phyloP scores from a whole-genome alignment of 2,113 vertebrate genomes.

The Gnathonemus echidnorhynchus region DNA sequence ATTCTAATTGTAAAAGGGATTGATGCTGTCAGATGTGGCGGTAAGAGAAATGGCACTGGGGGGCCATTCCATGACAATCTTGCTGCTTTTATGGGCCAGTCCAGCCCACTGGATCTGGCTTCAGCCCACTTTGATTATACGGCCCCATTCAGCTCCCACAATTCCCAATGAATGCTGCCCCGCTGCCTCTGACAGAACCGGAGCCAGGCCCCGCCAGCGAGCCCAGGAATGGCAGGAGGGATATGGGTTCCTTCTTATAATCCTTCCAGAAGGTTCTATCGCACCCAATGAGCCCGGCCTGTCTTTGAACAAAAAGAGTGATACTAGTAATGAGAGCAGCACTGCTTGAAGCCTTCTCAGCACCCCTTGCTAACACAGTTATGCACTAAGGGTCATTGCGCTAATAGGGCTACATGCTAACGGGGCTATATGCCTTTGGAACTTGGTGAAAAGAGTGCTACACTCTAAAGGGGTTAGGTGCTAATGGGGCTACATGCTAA shows the following conservation, averaged over 20 bases:
- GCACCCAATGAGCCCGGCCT: neutral
- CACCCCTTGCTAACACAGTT: neutral
- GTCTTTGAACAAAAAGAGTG: neutral
- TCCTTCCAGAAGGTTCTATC: neutral
- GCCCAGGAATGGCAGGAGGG: neutral
- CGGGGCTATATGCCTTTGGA: neutral
- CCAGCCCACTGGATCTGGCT: neutral
- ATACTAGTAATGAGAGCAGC: neutral
- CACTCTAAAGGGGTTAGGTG: neutral
- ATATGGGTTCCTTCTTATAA: neutral
- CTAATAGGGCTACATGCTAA: neutral
- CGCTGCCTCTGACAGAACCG: neutral
- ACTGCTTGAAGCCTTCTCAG: neutral
- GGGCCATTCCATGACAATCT: neutral
- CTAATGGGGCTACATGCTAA: neutral
- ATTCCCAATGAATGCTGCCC: neutral
- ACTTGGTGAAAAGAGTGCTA: neutral
- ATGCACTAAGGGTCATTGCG: neutral
- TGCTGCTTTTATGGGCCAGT: neutral
- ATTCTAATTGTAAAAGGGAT: neutral
- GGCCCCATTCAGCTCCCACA: neutral
- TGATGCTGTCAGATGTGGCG: neutral
- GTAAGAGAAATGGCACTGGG: neutral
- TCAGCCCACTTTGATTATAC: constrained; percentile 5
- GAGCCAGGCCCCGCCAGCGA: neutral